Percentiles rank a stretch among this genome's conserved stretches.
phyloP scores from a whole-genome alignment of 1,140 invertebrate genomes.

The Dendrolimus punctatus region DNA sequence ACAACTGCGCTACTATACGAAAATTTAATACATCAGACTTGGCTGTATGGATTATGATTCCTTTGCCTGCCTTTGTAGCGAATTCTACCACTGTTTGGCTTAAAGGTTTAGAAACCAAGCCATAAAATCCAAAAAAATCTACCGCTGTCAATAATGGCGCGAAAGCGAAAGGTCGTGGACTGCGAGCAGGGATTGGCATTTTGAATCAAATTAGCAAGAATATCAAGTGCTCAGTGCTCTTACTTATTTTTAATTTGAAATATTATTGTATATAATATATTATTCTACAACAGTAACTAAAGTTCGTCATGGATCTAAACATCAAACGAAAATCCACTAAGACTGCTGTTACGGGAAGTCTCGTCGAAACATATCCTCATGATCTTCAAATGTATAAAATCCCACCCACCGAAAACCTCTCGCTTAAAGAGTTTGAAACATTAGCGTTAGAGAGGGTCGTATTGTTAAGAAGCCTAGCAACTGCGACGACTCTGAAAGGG shows the following conservation, averaged over 20 bases:
- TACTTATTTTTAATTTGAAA: slow-evolving; percentile 1
- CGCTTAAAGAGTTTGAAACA: slow-evolving; percentile 90
- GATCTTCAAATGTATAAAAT: slow-evolving; percentile 86
- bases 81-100: no score
- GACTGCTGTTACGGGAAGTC: slow-evolving; percentile 33
- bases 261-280: slow-evolving; percentile 15
- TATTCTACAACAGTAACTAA: neutral
- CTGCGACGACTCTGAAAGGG: slow-evolving; percentile 77
- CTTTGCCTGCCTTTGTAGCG: no score
- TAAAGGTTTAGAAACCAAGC: no score
- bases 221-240: neutral
- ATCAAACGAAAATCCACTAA: slow-evolving; percentile 60
- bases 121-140: no score
- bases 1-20: no score
- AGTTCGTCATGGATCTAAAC: slow-evolving; percentile 53
- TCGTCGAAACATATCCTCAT: slow-evolving; percentile 75
- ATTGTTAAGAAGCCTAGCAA: slow-evolving; percentile 83
- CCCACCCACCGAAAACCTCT: slow-evolving; percentile 83
- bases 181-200: no score
- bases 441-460: slow-evolving; percentile 88
- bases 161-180: no score
- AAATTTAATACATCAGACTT: no score
- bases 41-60: no score
- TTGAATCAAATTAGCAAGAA: no score
- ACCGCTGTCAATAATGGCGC: no score